phyloP scores from a whole-genome alignment of 1,140 invertebrate genomes.

The Wiebesia pumilae region DNA sequence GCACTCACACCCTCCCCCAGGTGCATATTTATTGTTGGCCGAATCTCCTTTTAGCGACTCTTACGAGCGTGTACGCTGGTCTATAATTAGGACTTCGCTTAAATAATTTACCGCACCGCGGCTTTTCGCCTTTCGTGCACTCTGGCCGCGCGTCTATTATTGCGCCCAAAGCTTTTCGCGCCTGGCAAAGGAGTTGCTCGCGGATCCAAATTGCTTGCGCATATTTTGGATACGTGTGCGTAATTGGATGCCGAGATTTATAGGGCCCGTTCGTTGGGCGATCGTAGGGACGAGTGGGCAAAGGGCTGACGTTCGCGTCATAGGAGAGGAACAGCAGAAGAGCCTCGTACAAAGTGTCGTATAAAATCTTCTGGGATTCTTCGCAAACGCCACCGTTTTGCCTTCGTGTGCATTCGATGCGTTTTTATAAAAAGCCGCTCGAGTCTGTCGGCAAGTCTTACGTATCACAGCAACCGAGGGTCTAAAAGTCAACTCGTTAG shows the following conservation, averaged over 20 bases:
- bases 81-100: slow-evolving; percentile 44
- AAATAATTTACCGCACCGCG: slow-evolving; percentile 50
- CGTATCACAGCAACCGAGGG: too few relatives aligned
- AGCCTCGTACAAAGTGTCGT: too few relatives aligned
- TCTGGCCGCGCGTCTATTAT: neutral
- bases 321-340: too few relatives aligned
- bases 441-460: too few relatives aligned
- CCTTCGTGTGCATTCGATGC: too few relatives aligned
- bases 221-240: neutral
- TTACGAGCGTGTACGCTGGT: neutral
- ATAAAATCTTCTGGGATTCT: too few relatives aligned
- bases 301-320: too few relatives aligned
- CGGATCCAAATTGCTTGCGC: neutral
- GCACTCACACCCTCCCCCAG: neutral
- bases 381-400: too few relatives aligned
- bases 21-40: slow-evolving; percentile 51
- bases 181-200: neutral
- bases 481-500: too few relatives aligned
- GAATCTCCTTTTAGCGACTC: slow-evolving; percentile 41
- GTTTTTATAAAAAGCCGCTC: too few relatives aligned
- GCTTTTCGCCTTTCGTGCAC: slow-evolving; percentile 8
- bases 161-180: neutral
- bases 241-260: slow-evolving; percentile 46
- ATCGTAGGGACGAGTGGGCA: too few relatives aligned
- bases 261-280: slow-evolving; percentile 23